A percentile compares a stretch with the other conserved stretches of the same genome.
These are phyloP conservation scores for Buceros bicornis DNA, from an alignment of 2,797 vertebrate genomes.

Conservation along the genomic window DNA sequence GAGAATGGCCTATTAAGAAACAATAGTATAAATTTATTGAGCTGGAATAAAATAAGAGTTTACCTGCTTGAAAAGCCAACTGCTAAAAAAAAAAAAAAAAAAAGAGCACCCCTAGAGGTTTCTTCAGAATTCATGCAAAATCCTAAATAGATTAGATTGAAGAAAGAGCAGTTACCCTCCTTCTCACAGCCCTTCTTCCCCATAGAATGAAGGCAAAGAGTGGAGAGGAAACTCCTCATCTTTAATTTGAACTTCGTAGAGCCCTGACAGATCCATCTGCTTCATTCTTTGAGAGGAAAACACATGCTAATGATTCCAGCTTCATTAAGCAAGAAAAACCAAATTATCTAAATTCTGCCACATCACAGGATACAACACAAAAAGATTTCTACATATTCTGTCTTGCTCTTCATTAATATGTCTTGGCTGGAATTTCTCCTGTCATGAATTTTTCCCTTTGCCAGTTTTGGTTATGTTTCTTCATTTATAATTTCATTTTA, in stretches of 20 bases:
- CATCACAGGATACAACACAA: background rate
- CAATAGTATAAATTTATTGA: background rate
- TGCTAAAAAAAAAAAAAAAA: background rate
- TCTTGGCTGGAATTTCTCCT: background rate
- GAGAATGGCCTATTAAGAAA: background rate
- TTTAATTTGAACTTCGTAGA: slow-evolving; percentile 2
- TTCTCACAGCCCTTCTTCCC: background rate
- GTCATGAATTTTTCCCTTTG: background rate
- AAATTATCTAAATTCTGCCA: background rate
- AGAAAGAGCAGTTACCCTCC: background rate
- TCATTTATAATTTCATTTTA: background rate
- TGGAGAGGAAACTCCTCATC: background rate
- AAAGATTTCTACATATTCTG: background rate
- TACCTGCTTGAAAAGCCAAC: background rate
- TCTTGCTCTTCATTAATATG: background rate
- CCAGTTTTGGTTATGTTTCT: background rate
- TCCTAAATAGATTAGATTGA: background rate
- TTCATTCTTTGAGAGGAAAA: background rate
- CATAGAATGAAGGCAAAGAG: background rate
- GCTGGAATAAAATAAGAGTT: background rate
- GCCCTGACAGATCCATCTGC: background rate
- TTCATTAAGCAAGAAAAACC: slow-evolving; percentile 3
- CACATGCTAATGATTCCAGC: background rate
- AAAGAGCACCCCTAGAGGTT: background rate
- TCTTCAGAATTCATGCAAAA: background rate